These are phyloP conservation scores for Scolopax bukidnonensis DNA, from an alignment of 2,797 vertebrate species.

Conservation along the genomic window DNA sequence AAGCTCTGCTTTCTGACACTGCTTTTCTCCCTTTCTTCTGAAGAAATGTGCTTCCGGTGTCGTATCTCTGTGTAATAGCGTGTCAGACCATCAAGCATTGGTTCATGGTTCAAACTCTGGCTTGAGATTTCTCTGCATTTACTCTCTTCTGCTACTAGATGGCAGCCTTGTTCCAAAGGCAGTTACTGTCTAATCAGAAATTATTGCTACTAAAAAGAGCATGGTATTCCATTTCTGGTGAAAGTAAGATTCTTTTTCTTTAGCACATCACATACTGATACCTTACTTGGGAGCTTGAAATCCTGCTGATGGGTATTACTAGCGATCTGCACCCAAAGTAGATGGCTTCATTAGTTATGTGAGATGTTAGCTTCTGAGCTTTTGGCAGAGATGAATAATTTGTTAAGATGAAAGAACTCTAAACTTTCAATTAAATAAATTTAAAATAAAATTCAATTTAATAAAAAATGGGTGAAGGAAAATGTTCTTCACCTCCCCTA, in stretches of 20 bases:
- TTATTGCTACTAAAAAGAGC: neutral
- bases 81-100: neutral
- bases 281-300: neutral
- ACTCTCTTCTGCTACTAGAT: constrained; percentile 15
- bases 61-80: neutral
- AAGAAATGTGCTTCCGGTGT: neutral
- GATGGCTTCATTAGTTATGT: neutral
- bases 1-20: neutral
- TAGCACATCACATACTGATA: neutral
- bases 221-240: neutral
- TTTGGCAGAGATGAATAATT: neutral
- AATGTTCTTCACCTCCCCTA: neutral
- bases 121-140: neutral
- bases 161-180: constrained; percentile 21
- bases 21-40: neutral
- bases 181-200: neutral
- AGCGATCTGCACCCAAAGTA: neutral
- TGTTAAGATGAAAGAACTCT: neutral
- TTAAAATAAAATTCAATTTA: neutral
- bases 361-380: neutral
- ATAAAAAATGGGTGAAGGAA: neutral
- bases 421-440: neutral
- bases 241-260: neutral
- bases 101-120: neutral
- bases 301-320: neutral